Conservation (phyloP, 1,140 invertebrate genomes). For the Drosophila murphyi region DNA sequence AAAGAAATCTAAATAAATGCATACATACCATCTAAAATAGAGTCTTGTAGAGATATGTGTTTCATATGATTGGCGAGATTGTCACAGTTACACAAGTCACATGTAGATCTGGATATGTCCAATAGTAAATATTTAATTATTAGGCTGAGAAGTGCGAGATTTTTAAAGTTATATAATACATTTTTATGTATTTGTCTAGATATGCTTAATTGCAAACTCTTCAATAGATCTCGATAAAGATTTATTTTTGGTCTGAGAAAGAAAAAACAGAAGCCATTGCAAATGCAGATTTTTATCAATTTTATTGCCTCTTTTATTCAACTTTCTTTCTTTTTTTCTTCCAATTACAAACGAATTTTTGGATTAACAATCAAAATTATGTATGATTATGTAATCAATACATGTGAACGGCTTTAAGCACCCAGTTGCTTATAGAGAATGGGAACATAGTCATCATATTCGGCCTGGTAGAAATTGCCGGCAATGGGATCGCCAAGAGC, state of each 20-base stretch:
- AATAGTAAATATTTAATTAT: too few relatives aligned
- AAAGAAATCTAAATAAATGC: constrained; percentile 26
- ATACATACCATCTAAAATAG: constrained; percentile 20
- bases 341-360: not conserved
- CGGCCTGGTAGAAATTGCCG: constrained; percentile 95
- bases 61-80: too few relatives aligned
- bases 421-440: constrained; percentile 77
- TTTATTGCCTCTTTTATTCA: constrained; percentile 39
- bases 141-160: too few relatives aligned
- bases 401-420: constrained; percentile 31
- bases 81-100: too few relatives aligned
- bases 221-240: too few relatives aligned
- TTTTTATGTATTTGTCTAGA: too few relatives aligned
- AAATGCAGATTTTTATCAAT: constrained; percentile 39
- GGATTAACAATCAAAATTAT: not conserved
- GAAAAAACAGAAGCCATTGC: not conserved
- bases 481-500: constrained; percentile 93
- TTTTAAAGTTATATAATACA: too few relatives aligned
- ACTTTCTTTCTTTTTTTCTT: not conserved
- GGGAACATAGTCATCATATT: constrained; percentile 96
- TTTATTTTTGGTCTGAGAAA: too few relatives aligned
- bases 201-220: too few relatives aligned
- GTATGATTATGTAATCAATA: constrained; percentile 32
- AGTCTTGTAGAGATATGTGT: not conserved
- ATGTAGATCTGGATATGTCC: too few relatives aligned